A percentile compares a stretch with the other conserved stretches of the same genome.
Conservation (phyloP, 2,888 invertebrate species). For the Apamea crenata region DNA sequence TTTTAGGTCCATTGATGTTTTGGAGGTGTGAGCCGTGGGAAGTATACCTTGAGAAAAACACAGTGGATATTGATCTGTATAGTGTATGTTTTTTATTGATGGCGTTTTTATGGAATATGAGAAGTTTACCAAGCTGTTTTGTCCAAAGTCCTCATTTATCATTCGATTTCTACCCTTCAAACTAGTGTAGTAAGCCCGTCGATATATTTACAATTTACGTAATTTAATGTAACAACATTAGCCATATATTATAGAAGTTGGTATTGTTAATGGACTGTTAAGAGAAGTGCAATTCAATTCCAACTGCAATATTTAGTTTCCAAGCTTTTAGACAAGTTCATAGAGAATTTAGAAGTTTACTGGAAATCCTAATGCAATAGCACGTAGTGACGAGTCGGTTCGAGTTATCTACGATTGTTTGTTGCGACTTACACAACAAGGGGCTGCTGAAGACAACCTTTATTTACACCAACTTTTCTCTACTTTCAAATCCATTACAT, state of each 20-base stretch:
- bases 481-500: conserved; percentile 8
- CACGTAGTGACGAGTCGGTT: conserved; percentile 25
- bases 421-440: not conserved
- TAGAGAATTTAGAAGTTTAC: conserved; percentile 43
- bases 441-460: not conserved
- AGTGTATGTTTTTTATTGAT: not conserved
- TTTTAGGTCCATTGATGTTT: conserved; percentile 26
- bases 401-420: conserved; percentile 32
- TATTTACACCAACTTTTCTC: conserved; percentile 3
- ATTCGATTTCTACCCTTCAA: not conserved
- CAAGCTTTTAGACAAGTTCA: conserved; percentile 40
- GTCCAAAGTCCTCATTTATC: not conserved
- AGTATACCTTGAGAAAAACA: not conserved
- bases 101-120: not conserved
- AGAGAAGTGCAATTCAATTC: conserved; percentile 27
- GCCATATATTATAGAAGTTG: conserved; percentile 2
- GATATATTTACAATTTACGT: not conserved
- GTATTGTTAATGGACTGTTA: conserved; percentile 46
- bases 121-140: not conserved
- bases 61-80: not conserved
- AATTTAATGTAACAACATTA: conserved; percentile 1
- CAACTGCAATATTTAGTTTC: conserved; percentile 57
- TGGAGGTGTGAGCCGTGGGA: not conserved
- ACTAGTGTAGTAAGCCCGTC: not conserved
- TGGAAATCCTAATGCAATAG: conserved; percentile 39